Conservation (phyloP, 2,797 vertebrate species). For the Lemur catta region DNA sequence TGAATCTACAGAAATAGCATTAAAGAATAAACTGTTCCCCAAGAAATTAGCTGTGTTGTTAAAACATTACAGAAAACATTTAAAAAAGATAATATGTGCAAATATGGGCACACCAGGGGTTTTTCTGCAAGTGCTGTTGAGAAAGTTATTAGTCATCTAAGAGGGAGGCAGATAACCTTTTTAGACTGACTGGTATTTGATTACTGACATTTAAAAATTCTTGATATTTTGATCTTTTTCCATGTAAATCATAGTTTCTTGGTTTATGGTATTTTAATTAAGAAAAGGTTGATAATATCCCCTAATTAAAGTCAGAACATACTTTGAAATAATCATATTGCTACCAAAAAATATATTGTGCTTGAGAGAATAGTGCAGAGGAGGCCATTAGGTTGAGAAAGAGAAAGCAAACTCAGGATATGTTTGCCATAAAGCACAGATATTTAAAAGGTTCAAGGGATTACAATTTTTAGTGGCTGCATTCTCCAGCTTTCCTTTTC, state of each 20-base stretch:
- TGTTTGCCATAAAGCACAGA: conserved; percentile 64
- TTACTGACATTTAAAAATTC: conserved; percentile 77
- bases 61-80: conserved; percentile 14
- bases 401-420: conserved; percentile 63
- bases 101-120: conserved; percentile 9
- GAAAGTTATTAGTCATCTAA: conserved; percentile 68
- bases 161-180: conserved; percentile 78
- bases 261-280: conserved; percentile 81
- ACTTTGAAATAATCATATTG: conserved; percentile 69
- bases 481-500: neutral
- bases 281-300: conserved; percentile 77
- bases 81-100: neutral
- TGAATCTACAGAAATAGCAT: neutral
- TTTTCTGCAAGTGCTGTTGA: conserved; percentile 52
- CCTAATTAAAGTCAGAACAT: conserved; percentile 79
- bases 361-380: conserved; percentile 69
- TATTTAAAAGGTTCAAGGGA: neutral
- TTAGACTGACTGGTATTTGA: conserved; percentile 55
- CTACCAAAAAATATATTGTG: conserved; percentile 64
- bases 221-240: conserved; percentile 74
- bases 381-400: conserved; percentile 62
- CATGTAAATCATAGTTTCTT: conserved; percentile 76
- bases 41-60: conserved; percentile 55
- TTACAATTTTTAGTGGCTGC: neutral
- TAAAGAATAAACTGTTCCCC: neutral